These are phyloP conservation scores for rabbit (Oryctolagus cuniculus) DNA, from an alignment of 2,113 vertebrate species.

Conservation along the genomic window mOryCun1.1 NC_091440.1:64159001-64159500, in stretches of 20 bases:
- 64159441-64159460: neutral
- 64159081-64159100: slow-evolving; percentile 12
- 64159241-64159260: neutral
- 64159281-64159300: neutral
- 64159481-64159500: neutral
- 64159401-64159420: neutral
- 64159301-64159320: slow-evolving; percentile 9
- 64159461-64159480: neutral
- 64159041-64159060: neutral
- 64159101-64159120: neutral
- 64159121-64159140: neutral
- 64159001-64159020: neutral
- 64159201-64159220: neutral
- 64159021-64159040: neutral
- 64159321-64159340: neutral
- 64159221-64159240: neutral
- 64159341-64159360: neutral
- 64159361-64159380: neutral
- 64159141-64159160: neutral
- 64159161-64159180: neutral
- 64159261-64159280: neutral
- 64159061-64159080: neutral
- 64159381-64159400: neutral
- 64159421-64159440: neutral
- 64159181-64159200: neutral